These are phyloP conservation scores for Lucifuga dentata DNA, from an alignment of 2,113 vertebrate species.

Conservation along the genomic window DNA sequence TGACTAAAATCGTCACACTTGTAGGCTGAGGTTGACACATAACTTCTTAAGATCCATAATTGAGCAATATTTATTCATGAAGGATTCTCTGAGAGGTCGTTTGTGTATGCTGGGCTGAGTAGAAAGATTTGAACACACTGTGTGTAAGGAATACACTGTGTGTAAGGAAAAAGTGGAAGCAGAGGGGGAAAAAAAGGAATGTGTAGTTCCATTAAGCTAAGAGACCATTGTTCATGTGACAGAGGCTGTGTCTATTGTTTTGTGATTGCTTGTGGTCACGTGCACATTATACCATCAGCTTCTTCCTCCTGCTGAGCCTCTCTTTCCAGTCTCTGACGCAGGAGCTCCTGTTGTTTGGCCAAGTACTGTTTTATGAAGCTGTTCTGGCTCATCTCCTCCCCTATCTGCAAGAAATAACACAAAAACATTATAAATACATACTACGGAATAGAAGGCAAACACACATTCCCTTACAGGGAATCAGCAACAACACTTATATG, in stretches of 20 bases:
- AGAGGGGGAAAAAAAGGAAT: not conserved
- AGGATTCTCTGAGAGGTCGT: too few relatives aligned
- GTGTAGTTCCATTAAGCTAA: not conserved
- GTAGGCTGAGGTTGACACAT: too few relatives aligned
- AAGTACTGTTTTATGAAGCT: slow-evolving; percentile 96
- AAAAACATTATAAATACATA: not conserved
- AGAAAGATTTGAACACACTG: too few relatives aligned
- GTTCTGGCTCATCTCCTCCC: slow-evolving; percentile 96
- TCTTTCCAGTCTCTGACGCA: slow-evolving; percentile 88
- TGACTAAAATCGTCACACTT: not conserved
- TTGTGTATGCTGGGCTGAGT: too few relatives aligned
- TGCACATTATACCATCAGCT: slow-evolving; percentile 81
- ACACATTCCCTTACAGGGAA: too few relatives aligned
- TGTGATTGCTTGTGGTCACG: slow-evolving; percentile 2
- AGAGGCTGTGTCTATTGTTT: not conserved
- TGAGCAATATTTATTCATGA: too few relatives aligned
- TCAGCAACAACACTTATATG: too few relatives aligned
- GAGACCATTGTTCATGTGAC: not conserved
- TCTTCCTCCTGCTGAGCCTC: slow-evolving; percentile 89
- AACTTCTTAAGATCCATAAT: too few relatives aligned
- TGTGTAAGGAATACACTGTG: too few relatives aligned
- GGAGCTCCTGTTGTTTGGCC: slow-evolving; percentile 94
- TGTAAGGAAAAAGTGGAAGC: not conserved
- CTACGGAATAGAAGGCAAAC: not conserved
- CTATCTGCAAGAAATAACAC: slow-evolving; percentile 82